Conservation (phyloP, 2,888 invertebrate species). For the Allophyes oxyacanthae region DNA sequence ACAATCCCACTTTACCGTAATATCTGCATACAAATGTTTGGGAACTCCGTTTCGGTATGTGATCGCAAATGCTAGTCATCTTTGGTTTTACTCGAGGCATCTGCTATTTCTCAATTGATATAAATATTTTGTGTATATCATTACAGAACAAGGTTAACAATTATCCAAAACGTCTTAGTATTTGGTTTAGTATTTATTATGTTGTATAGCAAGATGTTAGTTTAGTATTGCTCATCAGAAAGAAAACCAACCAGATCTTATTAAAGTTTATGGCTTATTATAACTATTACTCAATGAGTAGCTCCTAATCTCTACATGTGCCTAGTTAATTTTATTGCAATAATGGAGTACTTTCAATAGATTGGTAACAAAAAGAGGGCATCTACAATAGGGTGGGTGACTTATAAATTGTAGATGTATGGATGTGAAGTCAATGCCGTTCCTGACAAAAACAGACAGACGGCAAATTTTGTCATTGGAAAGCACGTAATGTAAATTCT, state of each 20-base stretch:
- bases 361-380: constrained; percentile 15
- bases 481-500: constrained; percentile 88
- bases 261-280: too few species aligned
- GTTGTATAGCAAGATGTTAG: too few species aligned
- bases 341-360: constrained; percentile 1
- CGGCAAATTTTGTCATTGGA: constrained; percentile 85
- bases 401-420: constrained; percentile 63
- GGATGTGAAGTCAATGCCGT: constrained; percentile 74
- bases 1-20: constrained; percentile 82
- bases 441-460: constrained; percentile 86
- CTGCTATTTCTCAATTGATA: constrained; percentile 19
- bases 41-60: constrained; percentile 70
- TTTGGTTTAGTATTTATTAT: too few species aligned
- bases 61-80: constrained; percentile 47
- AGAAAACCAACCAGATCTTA: too few species aligned
- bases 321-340: background rate
- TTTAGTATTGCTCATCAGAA: too few species aligned
- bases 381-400: constrained; percentile 57
- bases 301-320: background rate
- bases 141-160: too few species aligned
- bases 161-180: too few species aligned
- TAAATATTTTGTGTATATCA: constrained; percentile 26
- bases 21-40: constrained; percentile 85
- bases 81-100: constrained; percentile 43
- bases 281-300: too few species aligned